Base-by-base conservation (phyloP, 2,113 vertebrate genomes). In the Myrmophylax atrothorax region DNA sequence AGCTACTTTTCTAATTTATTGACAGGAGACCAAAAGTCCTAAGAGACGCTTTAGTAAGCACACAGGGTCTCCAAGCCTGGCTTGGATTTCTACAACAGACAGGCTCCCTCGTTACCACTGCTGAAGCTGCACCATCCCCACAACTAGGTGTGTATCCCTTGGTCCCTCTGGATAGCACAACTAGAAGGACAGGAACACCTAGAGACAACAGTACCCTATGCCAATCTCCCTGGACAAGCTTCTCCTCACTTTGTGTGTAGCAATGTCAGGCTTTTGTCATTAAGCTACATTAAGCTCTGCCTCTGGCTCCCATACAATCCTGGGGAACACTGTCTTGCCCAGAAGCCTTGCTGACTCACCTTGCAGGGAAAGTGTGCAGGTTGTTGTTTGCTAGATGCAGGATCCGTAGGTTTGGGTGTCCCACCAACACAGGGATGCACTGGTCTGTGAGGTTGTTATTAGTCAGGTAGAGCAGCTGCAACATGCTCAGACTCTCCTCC, bases 361-460 rank as follows among this genome's bases (percentile, higher is more conserved):
- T 99, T 84, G 99, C 99, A 6, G 99, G 99, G 87, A 99, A 99
- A 46, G 98, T 99, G 87, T 98, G 98, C 79, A 99, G 94, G 72
- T 99, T 98, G 96, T 99, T 99, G 97, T 99, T 99, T 66, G 99
- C 99, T 42, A 99, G 98, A 93, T 99, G 99, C 81, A 99, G 97
- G 94, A 99, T 97, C 25, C 98, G 98, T 64, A 99, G 97, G 95
- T 98, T 98, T 4, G 98, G 98, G 86, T 99, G 99, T 79, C 98
- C 99, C 28, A 98, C 98, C 96, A 99, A 93, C 82, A 98, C 95
- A 80, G 98, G 97, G 35, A 98, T 98, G 44, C 99, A 99, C 70
- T 99, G 98, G 95, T 99, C 99, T 19, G 98, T 99, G 93, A 99
- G 98, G 87, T 98, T 98, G 96, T 99, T 99, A 95, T 94, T 98